phyloP scores from a whole-genome alignment of 2,113 vertebrate genomes.

The Hydrochoerus hydrochaeris region DNA sequence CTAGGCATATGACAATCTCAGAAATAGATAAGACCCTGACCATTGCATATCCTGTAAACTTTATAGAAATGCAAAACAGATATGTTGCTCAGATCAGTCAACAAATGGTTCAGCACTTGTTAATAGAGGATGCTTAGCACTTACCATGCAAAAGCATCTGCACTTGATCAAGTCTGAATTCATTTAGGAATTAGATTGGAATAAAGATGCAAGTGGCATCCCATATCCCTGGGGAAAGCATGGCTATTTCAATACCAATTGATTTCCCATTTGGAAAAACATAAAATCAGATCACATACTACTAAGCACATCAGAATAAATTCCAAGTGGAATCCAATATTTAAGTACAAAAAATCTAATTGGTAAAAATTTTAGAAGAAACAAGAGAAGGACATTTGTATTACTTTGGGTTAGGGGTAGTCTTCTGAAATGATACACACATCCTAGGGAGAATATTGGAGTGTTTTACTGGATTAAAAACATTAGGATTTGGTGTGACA shows the following conservation, averaged over 20 bases:
- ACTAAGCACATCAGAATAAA: background rate
- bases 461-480: background rate
- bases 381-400: background rate
- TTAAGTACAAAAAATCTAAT: background rate
- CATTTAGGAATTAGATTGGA: background rate
- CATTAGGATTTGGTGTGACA: background rate
- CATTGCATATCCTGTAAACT: background rate
- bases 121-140: background rate
- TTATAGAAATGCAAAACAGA: background rate
- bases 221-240: background rate
- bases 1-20: background rate
- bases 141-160: background rate
- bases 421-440: background rate
- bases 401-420: background rate
- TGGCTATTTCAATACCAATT: background rate
- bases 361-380: background rate
- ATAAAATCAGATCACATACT: background rate
- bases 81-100: background rate
- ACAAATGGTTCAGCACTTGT: background rate
- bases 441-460: background rate
- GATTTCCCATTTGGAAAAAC: background rate
- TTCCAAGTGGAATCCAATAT: background rate
- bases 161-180: background rate
- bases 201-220: background rate
- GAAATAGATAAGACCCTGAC: background rate